These are phyloP conservation scores for Peromyscus aztecus DNA, from an alignment of 2,797 vertebrate species.

Conservation along the genomic window DNA sequence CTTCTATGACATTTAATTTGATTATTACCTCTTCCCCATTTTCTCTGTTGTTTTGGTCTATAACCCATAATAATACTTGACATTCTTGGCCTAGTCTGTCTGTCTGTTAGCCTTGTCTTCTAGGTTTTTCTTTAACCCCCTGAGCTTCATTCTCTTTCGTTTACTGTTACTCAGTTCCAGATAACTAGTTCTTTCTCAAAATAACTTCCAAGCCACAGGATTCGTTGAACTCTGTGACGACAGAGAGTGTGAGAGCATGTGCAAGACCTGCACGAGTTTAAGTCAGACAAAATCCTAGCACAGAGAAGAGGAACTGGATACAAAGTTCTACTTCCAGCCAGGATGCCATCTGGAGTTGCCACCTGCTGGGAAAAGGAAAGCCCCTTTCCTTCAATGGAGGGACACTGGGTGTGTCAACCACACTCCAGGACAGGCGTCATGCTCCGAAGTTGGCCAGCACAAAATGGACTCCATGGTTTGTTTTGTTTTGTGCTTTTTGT, in stretches of 20 bases:
- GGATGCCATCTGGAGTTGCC: neutral
- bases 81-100: neutral
- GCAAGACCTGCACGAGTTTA: neutral
- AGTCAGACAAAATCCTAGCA: neutral
- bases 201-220: neutral
- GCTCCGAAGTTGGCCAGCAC: neutral
- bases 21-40: neutral
- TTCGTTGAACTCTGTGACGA: neutral
- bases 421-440: neutral
- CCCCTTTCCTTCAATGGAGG: neutral
- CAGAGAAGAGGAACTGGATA: neutral
- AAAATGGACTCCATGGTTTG: neutral
- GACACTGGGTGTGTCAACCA: neutral
- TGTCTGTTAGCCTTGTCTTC: neutral
- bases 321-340: neutral
- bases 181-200: constrained; percentile 23
- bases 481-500: neutral
- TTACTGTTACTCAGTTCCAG: neutral
- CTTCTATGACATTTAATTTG: neutral
- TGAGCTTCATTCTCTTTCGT: neutral
- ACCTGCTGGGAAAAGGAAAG: neutral
- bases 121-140: neutral
- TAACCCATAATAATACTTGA: neutral
- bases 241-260: neutral
- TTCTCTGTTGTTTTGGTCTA: neutral